Evolutionary conservation across 2,797 vertebrate genomes (phyloP).

Genomic region (Pogonophryne albipinna): DNA sequence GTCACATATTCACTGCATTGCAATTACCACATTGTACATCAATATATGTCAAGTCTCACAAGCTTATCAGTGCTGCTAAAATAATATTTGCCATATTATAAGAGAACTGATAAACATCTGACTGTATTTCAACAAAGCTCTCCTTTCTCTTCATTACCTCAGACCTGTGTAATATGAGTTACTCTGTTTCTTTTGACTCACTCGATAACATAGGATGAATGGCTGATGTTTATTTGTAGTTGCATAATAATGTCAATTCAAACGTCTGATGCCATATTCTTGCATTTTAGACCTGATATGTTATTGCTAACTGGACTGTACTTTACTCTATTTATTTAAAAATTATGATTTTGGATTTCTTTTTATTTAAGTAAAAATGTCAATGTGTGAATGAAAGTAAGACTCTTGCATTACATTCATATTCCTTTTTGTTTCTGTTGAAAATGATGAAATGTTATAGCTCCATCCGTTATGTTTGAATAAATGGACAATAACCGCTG

Average conservation of each 20-base stretch:
- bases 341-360: constrained; percentile 8
- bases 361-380: constrained; percentile 12
- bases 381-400: constrained; percentile 16
- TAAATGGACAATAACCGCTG: constrained; percentile 29
- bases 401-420: constrained; percentile 20
- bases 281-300: constrained; percentile 5
- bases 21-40: constrained; percentile 19
- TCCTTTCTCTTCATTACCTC: constrained; percentile 27
- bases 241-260: constrained; percentile 25
- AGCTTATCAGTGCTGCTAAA: constrained; percentile 50
- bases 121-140: constrained; percentile 18
- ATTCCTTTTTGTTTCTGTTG: constrained; percentile 18
- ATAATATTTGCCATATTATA: constrained; percentile 18
- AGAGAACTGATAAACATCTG: constrained; percentile 16
- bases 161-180: constrained; percentile 36
- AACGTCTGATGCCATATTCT: constrained; percentile 21
- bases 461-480: constrained; percentile 38
- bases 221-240: constrained; percentile 25
- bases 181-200: constrained; percentile 5
- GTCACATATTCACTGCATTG: background rate
- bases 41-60: constrained; percentile 20
- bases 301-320: constrained; percentile 1
- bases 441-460: constrained; percentile 12
- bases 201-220: constrained; percentile 23
- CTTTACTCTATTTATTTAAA: constrained; percentile 50